Base-by-base conservation (phyloP, 2,888 invertebrate species). In the Piscicola geometra region DNA sequence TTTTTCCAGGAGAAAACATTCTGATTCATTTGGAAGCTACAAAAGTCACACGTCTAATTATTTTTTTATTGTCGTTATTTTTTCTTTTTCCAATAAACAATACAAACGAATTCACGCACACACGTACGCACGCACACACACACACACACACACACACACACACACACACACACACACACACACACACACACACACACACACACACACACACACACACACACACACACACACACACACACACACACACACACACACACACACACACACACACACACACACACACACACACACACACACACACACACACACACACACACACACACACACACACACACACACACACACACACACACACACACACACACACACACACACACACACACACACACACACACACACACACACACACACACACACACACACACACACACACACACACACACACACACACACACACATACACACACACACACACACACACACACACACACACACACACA, bases 211-310 rank as follows among this genome's bases (percentile, higher is more conserved):
- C 52, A 76, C 60, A 56, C 60, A 56, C 56, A 73, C 64, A 76
- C 56, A 76, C 41, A 76, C 28, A 76, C 35, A 76, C 64, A 76
- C 35, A 76, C 71, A 76, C 35, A 76, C 64, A 76, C 56, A 67
- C 64, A 76, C 56, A 73, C 36, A 72, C 56, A 76, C 56, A 76
- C 60, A 72, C 33, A 76, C n/a, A 76, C 73, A 73, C 35, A 76
- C 64, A 76, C 56, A 68, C 68, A 73, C 15, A 76, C 5, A 74
- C n/a, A 73, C 52, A 67, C n/a, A 74, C 36, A 71, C 33, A 68
- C 25, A 69, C 47, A 68, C 70, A 74, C 35, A 75, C 36, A 74
- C 25, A 74, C 28, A 56, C 41, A 69, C 56, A 75, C 25, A 69
- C 52, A 68, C 28, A 75, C 56, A 70, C 25, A 50, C 50, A 75